A percentile compares a stretch with the other conserved stretches of the same genome.
Conservation (phyloP, 2,797 vertebrate species). For the Catamblyrhynchus diadema region DNA sequence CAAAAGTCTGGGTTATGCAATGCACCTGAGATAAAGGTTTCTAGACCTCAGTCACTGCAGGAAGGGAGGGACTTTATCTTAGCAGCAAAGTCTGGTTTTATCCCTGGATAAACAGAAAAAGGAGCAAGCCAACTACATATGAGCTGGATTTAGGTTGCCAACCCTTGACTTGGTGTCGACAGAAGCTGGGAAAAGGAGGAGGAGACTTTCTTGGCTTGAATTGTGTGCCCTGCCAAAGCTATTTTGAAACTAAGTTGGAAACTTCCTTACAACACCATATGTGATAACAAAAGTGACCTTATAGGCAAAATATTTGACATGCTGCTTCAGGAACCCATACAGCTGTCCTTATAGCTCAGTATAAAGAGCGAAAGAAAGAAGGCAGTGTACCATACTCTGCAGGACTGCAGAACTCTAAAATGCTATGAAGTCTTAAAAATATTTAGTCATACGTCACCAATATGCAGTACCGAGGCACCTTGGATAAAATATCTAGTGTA, state of each 20-base stretch:
- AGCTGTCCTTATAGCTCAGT: neutral
- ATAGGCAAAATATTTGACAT: constrained; percentile 25
- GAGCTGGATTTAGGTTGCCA: neutral
- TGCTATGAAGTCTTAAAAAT: neutral
- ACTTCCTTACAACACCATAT: constrained; percentile 6
- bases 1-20: neutral
- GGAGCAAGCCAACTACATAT: neutral
- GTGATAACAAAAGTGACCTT: constrained; percentile 41
- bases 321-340: neutral
- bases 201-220: constrained; percentile 5
- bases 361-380: neutral
- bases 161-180: constrained; percentile 22
- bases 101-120: neutral
- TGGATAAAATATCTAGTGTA: neutral
- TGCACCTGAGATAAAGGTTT: neutral
- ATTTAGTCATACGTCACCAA: neutral
- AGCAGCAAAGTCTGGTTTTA: neutral
- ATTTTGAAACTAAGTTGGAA: constrained; percentile 47
- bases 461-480: neutral
- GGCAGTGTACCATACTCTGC: neutral
- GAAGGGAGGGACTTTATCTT: neutral
- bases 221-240: neutral
- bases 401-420: neutral
- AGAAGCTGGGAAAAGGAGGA: constrained; percentile 20
- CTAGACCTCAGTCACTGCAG: neutral